Evolutionary conservation across 35 echinoderm and acorn worm species (phyloP), one percentile per base, ranked within the genome.

Genomic region (Apostichopus japonicus): DNA sequence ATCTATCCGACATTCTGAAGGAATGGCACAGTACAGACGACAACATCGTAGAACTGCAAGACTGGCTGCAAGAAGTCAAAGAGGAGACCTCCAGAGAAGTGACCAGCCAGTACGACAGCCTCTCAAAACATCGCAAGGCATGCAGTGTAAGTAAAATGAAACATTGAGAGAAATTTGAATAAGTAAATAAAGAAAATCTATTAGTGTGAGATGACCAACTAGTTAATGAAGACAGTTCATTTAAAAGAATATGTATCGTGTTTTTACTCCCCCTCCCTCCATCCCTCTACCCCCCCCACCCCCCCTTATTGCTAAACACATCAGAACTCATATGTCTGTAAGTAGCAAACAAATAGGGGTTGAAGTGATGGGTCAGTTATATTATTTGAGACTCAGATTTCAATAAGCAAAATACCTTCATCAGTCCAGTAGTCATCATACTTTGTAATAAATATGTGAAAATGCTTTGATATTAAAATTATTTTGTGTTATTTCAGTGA

Each of bases 1-100:
- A 93, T 77, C 93, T 99, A 14, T 91, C 90, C 44, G 93, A 95
- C 10, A 73, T 96, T 59, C n/a, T 99, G 0, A 86, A 78, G 51
- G 79, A 93, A 77, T 99, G 97, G 97, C 93, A 99, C 33, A 83
- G 77, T 25, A 86, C 91, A 25, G 95, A 99, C 15, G 83, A 94
- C n/a, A 86, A 63, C 24, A 95, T 99, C 25, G 89, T 86, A n/a
- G 97, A 94, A 4, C 80, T 99, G 56, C 93, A 96, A 73, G 56
- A 52, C 6, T 99, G 97, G 97, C 88, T 98, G 70, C 79, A 92
- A 21, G 92, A 87, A 15, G 92, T 90, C 52, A 94, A 93, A 63
- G 67, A 62, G 27, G 87, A 94, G 79, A 55, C 94, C 76, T 62
- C 87, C 9, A 86, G 72, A 23, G 90, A 91, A 55, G 78, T 99